Evolutionary conservation across 2,113 vertebrate species (phyloP), one percentile per base, ranked within the genome.

Genomic region (Rhipidura dahli): DNA sequence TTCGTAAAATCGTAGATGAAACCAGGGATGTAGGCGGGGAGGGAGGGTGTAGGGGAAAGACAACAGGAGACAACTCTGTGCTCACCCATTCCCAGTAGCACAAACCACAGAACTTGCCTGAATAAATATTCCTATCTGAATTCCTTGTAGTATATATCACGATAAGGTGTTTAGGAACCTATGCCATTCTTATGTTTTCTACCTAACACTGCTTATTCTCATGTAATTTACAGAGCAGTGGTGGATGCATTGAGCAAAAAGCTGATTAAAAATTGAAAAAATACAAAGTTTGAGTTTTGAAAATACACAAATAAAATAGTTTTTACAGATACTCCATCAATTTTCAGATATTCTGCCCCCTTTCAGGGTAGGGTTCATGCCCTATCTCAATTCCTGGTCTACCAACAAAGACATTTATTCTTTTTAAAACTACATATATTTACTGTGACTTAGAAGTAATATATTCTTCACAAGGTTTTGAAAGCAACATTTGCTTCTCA

Each of bases 401-500:
- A 30, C 35, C 69, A 66, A 85, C 15, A 94, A 81, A 92, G 86
- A 71, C 10, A 47, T 77, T 53, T 56, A 87, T 81, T 94, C 71
- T 60, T 88, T 87, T 83, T 12, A 26, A 81, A 78, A 90, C 94
- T 53, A 93, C 39, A 86, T 90, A 63, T 93, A 94, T 95, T 93
- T 47, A 94, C 77, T 45, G 49, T 66, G 70, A 96, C 50, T 95
- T 94, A 39, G 57, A 95, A 96, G 57, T 80, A 96, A 96, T 94
- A 79, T 53, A 87, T 92, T 96, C 91, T 80, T 96, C 92, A 89
- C 81, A n/a, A 79, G 80, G 75, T 94, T 96, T 97, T 90, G 87
- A 97, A 97, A 96, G 86, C 91, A 97, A 93, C 96, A 97, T 97
- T 98, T 98, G 90, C 91, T 97, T 97, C 95, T 96, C 93, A 86